Evolutionary conservation across 2,888 invertebrate species (phyloP).

Genomic region (Coenonympha arcania): DNA sequence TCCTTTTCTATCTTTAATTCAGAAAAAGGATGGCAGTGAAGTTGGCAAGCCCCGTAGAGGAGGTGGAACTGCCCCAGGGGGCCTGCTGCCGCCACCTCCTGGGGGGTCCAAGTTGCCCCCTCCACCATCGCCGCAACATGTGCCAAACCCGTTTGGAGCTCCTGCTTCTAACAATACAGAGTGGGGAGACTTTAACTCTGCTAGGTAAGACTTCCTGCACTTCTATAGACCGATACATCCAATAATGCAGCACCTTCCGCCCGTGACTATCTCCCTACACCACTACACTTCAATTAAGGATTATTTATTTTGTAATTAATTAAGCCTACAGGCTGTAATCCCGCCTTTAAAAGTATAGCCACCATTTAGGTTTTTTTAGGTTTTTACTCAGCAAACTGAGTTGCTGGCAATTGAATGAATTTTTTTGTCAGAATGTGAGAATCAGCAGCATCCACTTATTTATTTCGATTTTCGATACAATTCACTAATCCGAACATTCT

Average conservation of each 20-base stretch:
- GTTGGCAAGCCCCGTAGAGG: slow-evolving; percentile 77
- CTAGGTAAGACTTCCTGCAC: slow-evolving; percentile 57
- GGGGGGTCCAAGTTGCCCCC: slow-evolving; percentile 80
- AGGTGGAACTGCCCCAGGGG: slow-evolving; percentile 64
- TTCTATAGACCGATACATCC: too few species aligned
- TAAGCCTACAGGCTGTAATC: too few species aligned
- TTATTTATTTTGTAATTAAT: too few species aligned
- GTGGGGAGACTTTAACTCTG: slow-evolving; percentile 88
- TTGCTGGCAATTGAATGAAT: too few species aligned
- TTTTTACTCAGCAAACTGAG: too few species aligned
- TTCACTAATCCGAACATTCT: too few species aligned
- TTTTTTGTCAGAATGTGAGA: too few species aligned
- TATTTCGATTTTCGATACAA: too few species aligned
- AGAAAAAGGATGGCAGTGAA: slow-evolving; percentile 93
- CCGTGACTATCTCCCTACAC: neutral
- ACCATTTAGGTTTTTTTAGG: too few species aligned
- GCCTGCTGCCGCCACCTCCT: slow-evolving; percentile 89
- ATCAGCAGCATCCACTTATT: too few species aligned
- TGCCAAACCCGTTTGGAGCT: slow-evolving; percentile 70
- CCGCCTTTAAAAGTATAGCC: too few species aligned
- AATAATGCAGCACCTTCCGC: too few species aligned
- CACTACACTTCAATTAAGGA: neutral
- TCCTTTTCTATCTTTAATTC: slow-evolving; percentile 23
- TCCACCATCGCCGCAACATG: slow-evolving; percentile 85
- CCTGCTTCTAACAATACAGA: slow-evolving; percentile 73